Conservation (phyloP, 2,888 invertebrate genomes). For the Eupithecia exiguata region DNA sequence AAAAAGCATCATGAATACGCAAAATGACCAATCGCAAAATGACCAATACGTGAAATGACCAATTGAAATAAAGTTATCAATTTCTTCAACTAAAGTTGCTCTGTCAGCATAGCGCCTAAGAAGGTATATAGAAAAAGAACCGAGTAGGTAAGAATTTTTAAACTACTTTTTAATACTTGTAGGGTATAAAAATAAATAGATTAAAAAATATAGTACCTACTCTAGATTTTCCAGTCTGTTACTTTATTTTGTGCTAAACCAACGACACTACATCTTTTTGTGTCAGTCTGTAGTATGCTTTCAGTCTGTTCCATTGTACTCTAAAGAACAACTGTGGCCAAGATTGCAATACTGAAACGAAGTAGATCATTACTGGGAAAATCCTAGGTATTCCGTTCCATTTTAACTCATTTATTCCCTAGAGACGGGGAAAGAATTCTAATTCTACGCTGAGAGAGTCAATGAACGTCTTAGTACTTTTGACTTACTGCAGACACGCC, state of each 20-base stretch:
- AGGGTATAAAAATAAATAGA: too few species aligned
- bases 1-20: too few species aligned
- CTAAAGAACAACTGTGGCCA: conserved; percentile 22
- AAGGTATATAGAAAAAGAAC: too few species aligned
- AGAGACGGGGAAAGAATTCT: conserved; percentile 53
- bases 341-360: conserved; percentile 34
- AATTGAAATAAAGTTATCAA: too few species aligned
- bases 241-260: neutral
- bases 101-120: too few species aligned
- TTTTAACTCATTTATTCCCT: conserved; percentile 49
- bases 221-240: neutral
- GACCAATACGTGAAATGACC: too few species aligned
- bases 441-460: conserved; percentile 45
- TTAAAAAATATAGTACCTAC: too few species aligned
- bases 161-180: too few species aligned
- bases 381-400: conserved; percentile 51
- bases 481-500: conserved; percentile 31
- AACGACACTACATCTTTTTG: neutral
- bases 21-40: too few species aligned
- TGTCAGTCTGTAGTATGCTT: conserved; percentile 10
- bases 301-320: conserved; percentile 16
- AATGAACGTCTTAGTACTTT: conserved; percentile 50
- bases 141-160: too few species aligned
- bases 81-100: too few species aligned
- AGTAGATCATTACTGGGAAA: conserved; percentile 45